These are phyloP conservation scores for Sebastes kiyomatsui DNA, from an alignment of 2,797 vertebrate genomes.

Conservation along the genomic window DNA sequence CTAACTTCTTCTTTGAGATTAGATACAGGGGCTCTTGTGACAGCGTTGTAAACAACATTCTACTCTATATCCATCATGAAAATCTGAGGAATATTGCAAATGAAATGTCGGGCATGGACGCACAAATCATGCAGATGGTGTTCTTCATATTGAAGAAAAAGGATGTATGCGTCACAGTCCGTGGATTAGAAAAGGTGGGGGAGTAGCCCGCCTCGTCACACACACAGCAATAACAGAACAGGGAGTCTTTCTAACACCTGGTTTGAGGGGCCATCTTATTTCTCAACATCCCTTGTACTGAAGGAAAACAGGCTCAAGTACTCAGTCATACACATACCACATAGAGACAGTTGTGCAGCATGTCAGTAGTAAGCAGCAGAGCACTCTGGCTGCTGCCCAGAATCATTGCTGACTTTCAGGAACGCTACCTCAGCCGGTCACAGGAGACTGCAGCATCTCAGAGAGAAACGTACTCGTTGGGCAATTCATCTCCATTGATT, in stretches of 20 bases:
- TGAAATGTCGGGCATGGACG: conserved; percentile 3
- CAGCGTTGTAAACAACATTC: not conserved
- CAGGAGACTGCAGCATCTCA: conserved; percentile 54
- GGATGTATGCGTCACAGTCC: conserved; percentile 6
- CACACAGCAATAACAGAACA: not conserved
- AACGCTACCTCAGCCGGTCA: conserved; percentile 42
- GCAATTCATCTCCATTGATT: conserved; percentile 68
- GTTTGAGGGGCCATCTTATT: conserved; percentile 10
- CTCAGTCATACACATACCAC: not conserved
- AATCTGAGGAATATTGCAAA: conserved; percentile 18
- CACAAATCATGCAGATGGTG: conserved; percentile 7
- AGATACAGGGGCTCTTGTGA: conserved; percentile 5
- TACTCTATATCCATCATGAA: not conserved
- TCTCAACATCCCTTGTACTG: not conserved
- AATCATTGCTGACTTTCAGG: conserved; percentile 58
- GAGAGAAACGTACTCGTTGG: conserved; percentile 53
- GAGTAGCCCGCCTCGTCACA: conserved; percentile 10
- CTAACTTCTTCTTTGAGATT: conserved; percentile 24
- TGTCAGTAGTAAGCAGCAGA: conserved; percentile 5
- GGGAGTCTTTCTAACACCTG: not conserved
- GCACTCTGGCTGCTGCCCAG: conserved; percentile 49
- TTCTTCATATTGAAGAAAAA: conserved; percentile 19
- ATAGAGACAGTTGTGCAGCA: conserved; percentile 18
- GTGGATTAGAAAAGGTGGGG: not conserved
- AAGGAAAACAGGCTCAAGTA: not conserved